Conservation (phyloP, 2,888 invertebrate species). For the Drosophila quasianomalipes region DNA sequence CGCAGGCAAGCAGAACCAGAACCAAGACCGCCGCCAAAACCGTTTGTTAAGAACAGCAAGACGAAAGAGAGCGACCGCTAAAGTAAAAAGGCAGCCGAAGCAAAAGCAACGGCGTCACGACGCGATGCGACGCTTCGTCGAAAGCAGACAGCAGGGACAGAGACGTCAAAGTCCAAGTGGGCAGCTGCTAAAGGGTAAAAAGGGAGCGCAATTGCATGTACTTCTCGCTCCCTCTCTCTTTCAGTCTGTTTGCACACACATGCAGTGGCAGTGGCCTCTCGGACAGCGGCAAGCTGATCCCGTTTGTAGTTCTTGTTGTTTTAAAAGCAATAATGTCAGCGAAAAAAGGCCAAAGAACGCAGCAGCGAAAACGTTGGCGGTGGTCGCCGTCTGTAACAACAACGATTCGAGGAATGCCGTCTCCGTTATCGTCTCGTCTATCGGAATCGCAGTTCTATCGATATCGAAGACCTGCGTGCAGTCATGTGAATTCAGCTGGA, state of each 20-base stretch:
- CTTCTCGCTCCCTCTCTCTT: conserved; percentile 13
- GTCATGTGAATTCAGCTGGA: conserved; percentile 9
- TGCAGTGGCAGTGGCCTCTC: conserved; percentile 38
- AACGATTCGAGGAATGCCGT: conserved; percentile 55
- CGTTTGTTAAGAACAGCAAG: conserved; percentile 44
- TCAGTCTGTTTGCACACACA: conserved; percentile 11
- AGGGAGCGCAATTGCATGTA: conserved; percentile 37
- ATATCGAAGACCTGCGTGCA: conserved; percentile 29
- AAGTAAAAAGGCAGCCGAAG: conserved; percentile 35
- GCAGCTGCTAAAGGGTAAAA: conserved; percentile 51
- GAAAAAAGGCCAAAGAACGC: conserved; percentile 39
- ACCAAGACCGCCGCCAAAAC: conserved; percentile 50
- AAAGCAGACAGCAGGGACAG: conserved; percentile 38
- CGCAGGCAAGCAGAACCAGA: conserved; percentile 57
- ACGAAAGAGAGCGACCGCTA: conserved; percentile 26
- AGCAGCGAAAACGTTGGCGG: conserved; percentile 51
- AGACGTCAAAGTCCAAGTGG: conserved; percentile 50
- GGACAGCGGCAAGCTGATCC: conserved; percentile 60
- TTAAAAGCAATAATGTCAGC: conserved; percentile 57
- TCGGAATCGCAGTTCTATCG: conserved; percentile 43
- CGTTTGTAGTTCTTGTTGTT: conserved; percentile 51
- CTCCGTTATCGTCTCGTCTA: conserved; percentile 44
- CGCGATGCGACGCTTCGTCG: background rate
- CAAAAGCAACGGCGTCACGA: conserved; percentile 30
- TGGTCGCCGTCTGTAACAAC: conserved; percentile 45